Evolutionary conservation across 2,888 invertebrate genomes (phyloP).

Genomic region (Platynereis dumerilii): DNA sequence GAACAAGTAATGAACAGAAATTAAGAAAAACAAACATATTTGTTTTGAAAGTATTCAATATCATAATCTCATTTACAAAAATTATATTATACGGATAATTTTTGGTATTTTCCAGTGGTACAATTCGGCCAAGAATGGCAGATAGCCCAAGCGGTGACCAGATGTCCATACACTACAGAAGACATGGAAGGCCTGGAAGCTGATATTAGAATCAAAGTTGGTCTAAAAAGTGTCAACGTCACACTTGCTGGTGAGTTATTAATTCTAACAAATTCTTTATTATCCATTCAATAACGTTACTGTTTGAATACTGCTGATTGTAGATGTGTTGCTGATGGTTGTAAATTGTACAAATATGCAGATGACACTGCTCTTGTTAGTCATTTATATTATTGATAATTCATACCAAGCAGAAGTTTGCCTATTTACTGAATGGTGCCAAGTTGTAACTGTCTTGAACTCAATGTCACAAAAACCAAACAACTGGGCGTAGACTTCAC

Average conservation of each 20-base stretch:
- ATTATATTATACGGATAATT: not conserved
- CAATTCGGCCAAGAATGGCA: constrained; percentile 72
- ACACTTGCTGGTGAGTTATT: constrained; percentile 81
- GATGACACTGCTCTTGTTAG: too few relatives aligned
- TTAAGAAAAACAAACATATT: too few relatives aligned
- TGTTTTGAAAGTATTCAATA: too few relatives aligned
- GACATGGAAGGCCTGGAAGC: constrained; percentile 25
- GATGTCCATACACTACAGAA: constrained; percentile 30
- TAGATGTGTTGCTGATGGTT: too few relatives aligned
- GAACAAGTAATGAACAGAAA: too few relatives aligned
- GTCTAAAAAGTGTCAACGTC: constrained; percentile 92
- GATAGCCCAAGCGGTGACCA: constrained; percentile 63
- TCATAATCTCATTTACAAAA: not conserved
- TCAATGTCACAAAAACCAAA: too few relatives aligned
- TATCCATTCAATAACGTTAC: not conserved
- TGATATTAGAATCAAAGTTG: constrained; percentile 85
- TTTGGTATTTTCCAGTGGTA: constrained; percentile 62
- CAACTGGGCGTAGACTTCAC: too few relatives aligned
- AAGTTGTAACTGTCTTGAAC: too few relatives aligned
- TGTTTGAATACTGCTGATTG: not conserved
- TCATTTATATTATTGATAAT: too few relatives aligned
- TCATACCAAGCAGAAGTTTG: too few relatives aligned
- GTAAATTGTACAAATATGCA: not conserved
- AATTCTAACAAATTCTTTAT: not conserved
- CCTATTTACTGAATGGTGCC: too few relatives aligned